Conservation (phyloP, 2,888 invertebrate genomes). For the Julus scanicus region DNA sequence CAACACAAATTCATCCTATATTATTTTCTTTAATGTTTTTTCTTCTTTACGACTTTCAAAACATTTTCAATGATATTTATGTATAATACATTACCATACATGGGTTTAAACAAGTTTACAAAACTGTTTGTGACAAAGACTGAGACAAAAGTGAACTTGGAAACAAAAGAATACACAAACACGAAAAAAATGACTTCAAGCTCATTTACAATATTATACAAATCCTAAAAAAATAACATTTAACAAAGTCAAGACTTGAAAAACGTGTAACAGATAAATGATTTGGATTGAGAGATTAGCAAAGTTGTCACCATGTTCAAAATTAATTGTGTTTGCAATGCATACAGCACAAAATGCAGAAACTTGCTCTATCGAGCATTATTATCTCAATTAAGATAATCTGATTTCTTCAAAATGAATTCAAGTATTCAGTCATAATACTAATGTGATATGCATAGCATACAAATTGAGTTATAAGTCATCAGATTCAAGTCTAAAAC, state of each 20-base stretch:
- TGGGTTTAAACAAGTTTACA: not conserved
- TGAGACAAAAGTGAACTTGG: not conserved
- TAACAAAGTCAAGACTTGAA: constrained; percentile 48
- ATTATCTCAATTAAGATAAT: not conserved
- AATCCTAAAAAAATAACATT: constrained; percentile 54
- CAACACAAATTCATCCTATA: not conserved
- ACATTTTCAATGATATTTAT: constrained; percentile 41
- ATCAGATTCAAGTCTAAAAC: no score
- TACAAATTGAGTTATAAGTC: no score
- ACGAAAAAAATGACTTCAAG: constrained; percentile 29
- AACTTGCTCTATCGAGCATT: not conserved
- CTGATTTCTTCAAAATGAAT: no score
- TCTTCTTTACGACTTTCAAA: constrained; percentile 11
- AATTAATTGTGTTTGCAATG: not conserved
- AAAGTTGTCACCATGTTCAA: not conserved
- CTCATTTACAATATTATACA: constrained; percentile 55
- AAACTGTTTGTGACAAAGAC: constrained; percentile 41
- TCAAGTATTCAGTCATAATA: no score
- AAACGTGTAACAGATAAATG: not conserved
- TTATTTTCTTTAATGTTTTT: constrained; percentile 37
- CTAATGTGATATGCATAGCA: no score
- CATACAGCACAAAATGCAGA: not conserved
- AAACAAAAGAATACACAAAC: constrained; percentile 44
- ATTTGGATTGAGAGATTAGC: constrained; percentile 38
- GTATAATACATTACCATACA: constrained; percentile 26